phyloP scores from a whole-genome alignment of 2,888 invertebrate species.

The Halictus quadricinctus region DNA sequence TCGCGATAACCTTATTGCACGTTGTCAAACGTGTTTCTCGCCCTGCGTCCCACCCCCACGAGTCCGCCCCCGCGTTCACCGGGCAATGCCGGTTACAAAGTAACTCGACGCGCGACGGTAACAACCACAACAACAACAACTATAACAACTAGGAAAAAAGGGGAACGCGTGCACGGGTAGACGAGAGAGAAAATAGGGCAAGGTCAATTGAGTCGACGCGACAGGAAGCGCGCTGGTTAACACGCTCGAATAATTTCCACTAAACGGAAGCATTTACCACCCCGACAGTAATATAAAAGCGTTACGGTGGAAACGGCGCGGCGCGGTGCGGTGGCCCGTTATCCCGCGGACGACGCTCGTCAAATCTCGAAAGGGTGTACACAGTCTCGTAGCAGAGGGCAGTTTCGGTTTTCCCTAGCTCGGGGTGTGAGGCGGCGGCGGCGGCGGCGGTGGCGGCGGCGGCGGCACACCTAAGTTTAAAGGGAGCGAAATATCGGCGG shows the following conservation, averaged over 20 bases:
- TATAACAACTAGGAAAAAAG: background rate
- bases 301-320: constrained; percentile 26
- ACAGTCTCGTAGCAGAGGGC: constrained; percentile 33
- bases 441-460: background rate
- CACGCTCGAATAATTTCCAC: constrained; percentile 39
- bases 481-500: constrained; percentile 67
- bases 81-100: background rate
- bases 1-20: constrained; percentile 28
- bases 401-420: constrained; percentile 53
- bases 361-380: constrained; percentile 50
- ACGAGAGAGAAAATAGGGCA: constrained; percentile 36
- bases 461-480: constrained; percentile 54
- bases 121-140: background rate
- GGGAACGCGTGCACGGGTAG: background rate
- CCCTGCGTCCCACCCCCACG: background rate
- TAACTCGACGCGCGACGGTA: background rate
- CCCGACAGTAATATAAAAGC: constrained; percentile 37
- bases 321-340: constrained; percentile 24
- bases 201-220: constrained; percentile 27
- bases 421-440: background rate
- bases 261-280: constrained; percentile 34
- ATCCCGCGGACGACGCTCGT: constrained; percentile 42
- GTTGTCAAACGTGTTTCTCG: constrained; percentile 24
- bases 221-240: background rate
- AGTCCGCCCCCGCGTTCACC: background rate